Base-by-base conservation (phyloP, 1,140 invertebrate genomes). In the Capitella teleta region DNA sequence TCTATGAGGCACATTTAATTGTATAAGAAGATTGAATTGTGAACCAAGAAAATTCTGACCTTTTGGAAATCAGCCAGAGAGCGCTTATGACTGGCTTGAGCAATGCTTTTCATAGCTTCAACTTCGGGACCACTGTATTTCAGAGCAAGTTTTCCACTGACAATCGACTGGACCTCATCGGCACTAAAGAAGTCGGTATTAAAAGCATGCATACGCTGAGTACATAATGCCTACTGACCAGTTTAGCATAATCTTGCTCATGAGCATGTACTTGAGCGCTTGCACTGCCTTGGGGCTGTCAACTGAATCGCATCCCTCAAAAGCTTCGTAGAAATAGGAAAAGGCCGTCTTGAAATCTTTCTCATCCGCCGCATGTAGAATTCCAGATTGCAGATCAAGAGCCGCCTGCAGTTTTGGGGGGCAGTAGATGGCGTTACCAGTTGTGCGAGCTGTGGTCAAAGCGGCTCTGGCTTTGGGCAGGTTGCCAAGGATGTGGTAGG, bases 301-400 rank as follows among this genome's bases (percentile, higher is more conserved):
- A 16, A 94, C 85, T 57, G 89, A 93, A 71, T 98, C 93, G 74
- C 94, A 98, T 54, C 93, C 93, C 78, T 99, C 96, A 75, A 99
- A 99, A 30, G 95, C 95, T 78, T 99, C 96, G 75, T 98, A 99
- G 68, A 98, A 99, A 68, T 99, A 99, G 32, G 95, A 98, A 72
- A 95, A 99, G 30, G 95, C 96, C 57, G 95, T 99, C 79, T 99
- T 98, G 70, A 99, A 99, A 67, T 99, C 96, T 64, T 87, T 83
- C 70, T 98, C 96, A 72, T 99, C 96, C 26, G 94, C 95, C 32
- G 96, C 95, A 77, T 99, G 96, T 18, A 99, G 73, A 57, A 99
- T 96, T 49, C 92, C 95, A 28, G 95, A 98, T 69, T 98, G 94
- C 38, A 98, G 75, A 76, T 99, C 96, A 14, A 99, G 76, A 16